Conservation (phyloP, 1,140 invertebrate genomes). For the Tetragnatha versicolor region DNA sequence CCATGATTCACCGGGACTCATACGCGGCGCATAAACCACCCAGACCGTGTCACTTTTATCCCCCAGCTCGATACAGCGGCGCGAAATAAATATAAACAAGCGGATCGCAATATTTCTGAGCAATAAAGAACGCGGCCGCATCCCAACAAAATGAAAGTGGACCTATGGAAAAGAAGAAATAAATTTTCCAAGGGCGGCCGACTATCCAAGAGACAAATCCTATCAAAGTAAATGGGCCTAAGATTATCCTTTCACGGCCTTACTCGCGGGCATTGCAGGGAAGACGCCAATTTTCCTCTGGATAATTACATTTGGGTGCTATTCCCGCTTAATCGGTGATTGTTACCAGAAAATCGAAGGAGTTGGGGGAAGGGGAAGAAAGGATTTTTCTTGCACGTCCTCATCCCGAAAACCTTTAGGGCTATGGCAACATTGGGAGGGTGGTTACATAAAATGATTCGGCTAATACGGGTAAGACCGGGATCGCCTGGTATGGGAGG, state of each 20-base stretch:
- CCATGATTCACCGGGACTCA: too few species aligned
- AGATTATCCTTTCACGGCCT: constrained; percentile 50
- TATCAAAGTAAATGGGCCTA: constrained; percentile 53
- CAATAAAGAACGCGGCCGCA: too few species aligned
- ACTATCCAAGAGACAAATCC: constrained; percentile 49
- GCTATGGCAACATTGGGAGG: not conserved
- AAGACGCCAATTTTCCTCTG: constrained; percentile 43
- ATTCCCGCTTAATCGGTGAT: constrained; percentile 55
- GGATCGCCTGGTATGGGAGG: not conserved
- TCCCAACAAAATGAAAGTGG: too few species aligned
- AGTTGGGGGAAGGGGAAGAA: not conserved
- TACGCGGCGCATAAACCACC: too few species aligned
- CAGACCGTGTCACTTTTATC: too few species aligned
- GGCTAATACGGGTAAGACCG: not conserved
- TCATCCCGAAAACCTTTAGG: not conserved
- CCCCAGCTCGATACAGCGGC: too few species aligned
- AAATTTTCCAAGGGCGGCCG: too few species aligned
- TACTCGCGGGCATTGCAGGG: constrained; percentile 21
- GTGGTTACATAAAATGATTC: not conserved
- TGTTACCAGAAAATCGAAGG: constrained; percentile 50
- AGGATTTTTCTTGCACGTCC: not conserved
- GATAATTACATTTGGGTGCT: constrained; percentile 55
- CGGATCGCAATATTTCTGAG: too few species aligned
- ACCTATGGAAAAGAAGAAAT: too few species aligned
- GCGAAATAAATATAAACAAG: too few species aligned